Conservation (phyloP, 2,113 vertebrate species). For the Felis chaus region DNA sequence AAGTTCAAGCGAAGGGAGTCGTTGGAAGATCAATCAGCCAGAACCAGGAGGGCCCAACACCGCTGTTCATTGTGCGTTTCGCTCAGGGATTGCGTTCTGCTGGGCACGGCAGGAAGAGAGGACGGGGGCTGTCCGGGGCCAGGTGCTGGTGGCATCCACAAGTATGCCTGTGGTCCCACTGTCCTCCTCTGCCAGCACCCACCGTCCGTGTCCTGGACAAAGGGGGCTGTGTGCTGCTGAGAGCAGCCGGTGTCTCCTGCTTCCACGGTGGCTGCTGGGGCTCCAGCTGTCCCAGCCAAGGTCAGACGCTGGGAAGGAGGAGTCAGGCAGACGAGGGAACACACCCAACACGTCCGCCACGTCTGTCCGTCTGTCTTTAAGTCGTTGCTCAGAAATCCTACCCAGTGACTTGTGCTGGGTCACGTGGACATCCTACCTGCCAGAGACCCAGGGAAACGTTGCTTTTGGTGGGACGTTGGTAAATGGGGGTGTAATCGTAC, state of each 20-base stretch:
- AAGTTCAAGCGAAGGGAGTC: neutral
- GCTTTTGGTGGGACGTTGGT: neutral
- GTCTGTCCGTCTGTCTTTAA: neutral
- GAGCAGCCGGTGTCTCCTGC: neutral
- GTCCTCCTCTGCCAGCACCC: neutral
- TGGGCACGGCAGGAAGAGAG: rapidly evolving
- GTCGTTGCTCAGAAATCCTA: neutral
- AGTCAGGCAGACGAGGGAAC: too few relatives aligned
- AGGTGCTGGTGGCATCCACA: too few relatives aligned
- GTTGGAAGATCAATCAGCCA: rapidly evolving
- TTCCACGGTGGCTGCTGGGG: neutral
- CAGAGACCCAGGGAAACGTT: neutral
- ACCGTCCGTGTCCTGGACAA: neutral
- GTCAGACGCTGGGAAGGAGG: neutral
- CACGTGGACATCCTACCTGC: rapidly evolving
- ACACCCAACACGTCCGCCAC: neutral
- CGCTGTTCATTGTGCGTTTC: neutral
- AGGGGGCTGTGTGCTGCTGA: rapidly evolving
- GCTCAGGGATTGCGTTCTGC: neutral
- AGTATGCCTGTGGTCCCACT: too few relatives aligned
- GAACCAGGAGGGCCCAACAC: neutral
- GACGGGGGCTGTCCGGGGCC: neutral
- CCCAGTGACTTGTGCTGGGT: neutral
- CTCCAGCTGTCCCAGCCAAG: neutral
- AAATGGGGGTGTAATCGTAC: too few relatives aligned